Conservation (phyloP, 2,797 vertebrate genomes). For the Merluccius polli region DNA sequence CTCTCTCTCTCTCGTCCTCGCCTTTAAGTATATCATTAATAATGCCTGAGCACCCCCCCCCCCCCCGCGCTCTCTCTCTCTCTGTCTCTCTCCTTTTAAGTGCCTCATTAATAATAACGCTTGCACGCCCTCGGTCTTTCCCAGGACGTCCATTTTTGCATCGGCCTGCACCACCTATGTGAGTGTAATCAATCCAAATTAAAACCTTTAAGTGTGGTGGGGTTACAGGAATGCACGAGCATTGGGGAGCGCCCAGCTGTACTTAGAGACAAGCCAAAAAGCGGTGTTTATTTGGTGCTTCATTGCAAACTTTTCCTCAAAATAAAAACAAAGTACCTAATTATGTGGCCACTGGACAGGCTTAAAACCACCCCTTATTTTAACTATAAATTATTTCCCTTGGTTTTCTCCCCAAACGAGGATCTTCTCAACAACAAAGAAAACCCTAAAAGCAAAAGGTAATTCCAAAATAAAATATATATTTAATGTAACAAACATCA, state of each 20-base stretch:
- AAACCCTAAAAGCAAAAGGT: not conserved
- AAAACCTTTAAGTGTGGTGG: conserved; percentile 37
- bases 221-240: conserved; percentile 12
- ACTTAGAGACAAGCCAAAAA: not conserved
- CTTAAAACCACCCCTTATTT: not conserved
- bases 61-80: not conserved
- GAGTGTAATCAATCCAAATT: conserved; percentile 62
- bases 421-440: not conserved
- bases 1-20: not conserved
- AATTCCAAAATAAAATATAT: not conserved
- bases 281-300: not conserved
- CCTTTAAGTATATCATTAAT: conserved; percentile 7
- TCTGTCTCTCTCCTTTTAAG: conserved; percentile 33
- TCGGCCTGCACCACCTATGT: conserved; percentile 45
- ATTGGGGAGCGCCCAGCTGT: not conserved
- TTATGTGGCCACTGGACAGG: not conserved
- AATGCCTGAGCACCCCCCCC: conserved; percentile 11
- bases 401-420: not conserved
- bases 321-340: not conserved
- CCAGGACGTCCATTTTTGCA: conserved; percentile 42
- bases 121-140: conserved; percentile 33
- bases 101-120: conserved; percentile 56
- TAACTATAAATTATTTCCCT: not conserved
- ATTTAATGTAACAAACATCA: not conserved
- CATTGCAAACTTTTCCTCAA: not conserved